These are phyloP conservation scores for Thunnus thynnus DNA, from an alignment of 2,113 vertebrate species.

Conservation along the genomic window DNA sequence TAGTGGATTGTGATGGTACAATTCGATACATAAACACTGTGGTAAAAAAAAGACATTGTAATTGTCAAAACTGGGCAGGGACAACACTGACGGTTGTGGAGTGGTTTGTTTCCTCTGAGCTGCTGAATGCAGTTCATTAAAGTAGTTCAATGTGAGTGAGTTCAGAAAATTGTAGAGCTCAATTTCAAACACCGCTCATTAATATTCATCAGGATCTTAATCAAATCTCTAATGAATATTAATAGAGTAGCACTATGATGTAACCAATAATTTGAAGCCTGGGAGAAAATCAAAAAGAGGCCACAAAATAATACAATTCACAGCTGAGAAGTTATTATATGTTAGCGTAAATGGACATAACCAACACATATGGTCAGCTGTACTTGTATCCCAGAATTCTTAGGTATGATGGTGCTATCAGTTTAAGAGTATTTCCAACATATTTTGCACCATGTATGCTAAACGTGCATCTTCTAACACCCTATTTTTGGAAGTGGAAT, in stretches of 20 bases:
- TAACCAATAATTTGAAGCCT: conserved; percentile 37
- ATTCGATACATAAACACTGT: not conserved
- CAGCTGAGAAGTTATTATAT: not conserved
- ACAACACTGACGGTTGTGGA: not conserved
- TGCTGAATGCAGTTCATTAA: conserved; percentile 38
- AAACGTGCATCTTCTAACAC: conserved; percentile 1
- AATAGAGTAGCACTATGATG: conserved; percentile 44
- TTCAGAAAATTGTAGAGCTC: conserved; percentile 49
- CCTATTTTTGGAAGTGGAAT: not conserved
- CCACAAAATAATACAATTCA: not conserved
- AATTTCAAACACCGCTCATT: conserved; percentile 45
- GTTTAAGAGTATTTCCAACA: not conserved
- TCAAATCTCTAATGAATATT: conserved; percentile 53
- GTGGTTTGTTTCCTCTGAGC: conserved; percentile 17
- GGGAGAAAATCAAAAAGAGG: conserved; percentile 6
- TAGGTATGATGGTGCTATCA: not conserved
- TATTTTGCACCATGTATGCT: too few relatives aligned
- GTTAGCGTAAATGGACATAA: not conserved
- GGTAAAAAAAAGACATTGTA: not conserved
- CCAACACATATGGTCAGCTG: not conserved
- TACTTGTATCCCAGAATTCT: not conserved
- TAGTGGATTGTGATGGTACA: not conserved
- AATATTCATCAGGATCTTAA: conserved; percentile 55
- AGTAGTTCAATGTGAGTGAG: conserved; percentile 29
- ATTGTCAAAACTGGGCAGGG: not conserved